phyloP scores from a whole-genome alignment of 2,888 invertebrate genomes.

The Caenorhabditis sp. region DNA sequence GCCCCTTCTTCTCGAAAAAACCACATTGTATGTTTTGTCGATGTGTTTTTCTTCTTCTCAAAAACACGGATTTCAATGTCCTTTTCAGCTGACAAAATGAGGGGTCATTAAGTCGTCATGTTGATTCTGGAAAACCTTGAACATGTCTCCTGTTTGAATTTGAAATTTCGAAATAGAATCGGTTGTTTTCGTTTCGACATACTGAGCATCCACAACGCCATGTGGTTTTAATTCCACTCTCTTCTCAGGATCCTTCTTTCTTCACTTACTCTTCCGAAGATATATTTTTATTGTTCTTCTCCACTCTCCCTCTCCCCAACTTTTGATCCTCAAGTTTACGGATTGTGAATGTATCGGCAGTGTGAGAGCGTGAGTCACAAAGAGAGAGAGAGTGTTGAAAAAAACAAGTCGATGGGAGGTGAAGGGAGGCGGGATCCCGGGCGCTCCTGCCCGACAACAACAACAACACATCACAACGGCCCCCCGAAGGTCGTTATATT shows the following conservation, averaged over 20 bases:
- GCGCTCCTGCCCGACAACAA: slow-evolving; percentile 32
- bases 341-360: slow-evolving; percentile 11
- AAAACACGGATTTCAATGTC: slow-evolving; percentile 10
- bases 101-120: slow-evolving; percentile 32
- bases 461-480: slow-evolving; percentile 59
- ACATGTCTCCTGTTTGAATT: not conserved
- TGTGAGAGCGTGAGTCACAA: slow-evolving; percentile 11
- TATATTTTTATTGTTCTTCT: slow-evolving; percentile 56
- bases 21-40: slow-evolving; percentile 7
- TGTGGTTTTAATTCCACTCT: slow-evolving; percentile 35
- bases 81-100: not conserved
- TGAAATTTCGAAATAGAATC: not conserved
- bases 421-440: slow-evolving; percentile 33
- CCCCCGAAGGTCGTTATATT: slow-evolving; percentile 58
- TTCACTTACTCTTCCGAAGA: slow-evolving; percentile 5
- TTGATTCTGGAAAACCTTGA: slow-evolving; percentile 23
- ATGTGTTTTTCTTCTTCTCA: not conserved
- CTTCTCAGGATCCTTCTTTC: slow-evolving; percentile 4
- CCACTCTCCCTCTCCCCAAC: slow-evolving; percentile 1
- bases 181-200: slow-evolving; percentile 31
- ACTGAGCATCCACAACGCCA: slow-evolving; percentile 39
- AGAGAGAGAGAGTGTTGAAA: slow-evolving; percentile 5
- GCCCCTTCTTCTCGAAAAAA: not conserved
- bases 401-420: slow-evolving; percentile 16
- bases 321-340: slow-evolving; percentile 35